Evolutionary conservation across 53 echinoderm and acorn worm genomes (phyloP), one percentile per base, ranked within the genome.

Genomic region (Apostichopus leukothele): DNA sequence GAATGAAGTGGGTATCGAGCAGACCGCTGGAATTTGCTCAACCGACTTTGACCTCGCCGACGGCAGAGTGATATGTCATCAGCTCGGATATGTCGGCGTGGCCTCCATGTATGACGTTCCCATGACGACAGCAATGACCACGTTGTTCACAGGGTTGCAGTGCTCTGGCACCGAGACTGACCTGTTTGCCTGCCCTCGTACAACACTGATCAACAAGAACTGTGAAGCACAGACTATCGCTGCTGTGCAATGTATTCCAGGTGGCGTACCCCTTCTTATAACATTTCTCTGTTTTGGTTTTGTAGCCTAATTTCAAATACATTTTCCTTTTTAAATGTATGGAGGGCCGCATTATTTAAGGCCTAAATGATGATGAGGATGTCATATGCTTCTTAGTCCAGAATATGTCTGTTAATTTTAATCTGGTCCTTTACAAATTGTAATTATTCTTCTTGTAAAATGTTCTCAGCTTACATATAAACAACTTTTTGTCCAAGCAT

Each of bases 21-120:
- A 79, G 51, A 79, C 19, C n/a, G 79, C 52, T 14, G 79, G 52
- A 53, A 79, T 79, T 51, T 79, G 79, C 51, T 51, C 50, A 4
- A 39, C 51, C 0, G 79, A 79, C 79, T 79, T 79, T 79, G 79
- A 79, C 18, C 50, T 79, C 52, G 79, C 53, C 1, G 79, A 79
- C 13, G 79, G 52, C 13, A 79, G 79, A 51, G 79, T 79, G 51
- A 52, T 53, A 4, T 79, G 79, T 51, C 51, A 79, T 5, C 50
- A 79, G 79, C 19, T 79, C 50, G 79, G 79, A 7, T 79, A 79
- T 9, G 16, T 79, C 4, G 79, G 51, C 0, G 79, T 79, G 12
- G 50, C 39, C 5, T 79, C 51, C 7, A 50, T 79, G 10, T 79
- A 79, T 7, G 19, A 79, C 50, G 79, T 53, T 53, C 50, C 51